Conservation (phyloP, 2,797 vertebrate species). For the Notolepis coatsorum region DNA sequence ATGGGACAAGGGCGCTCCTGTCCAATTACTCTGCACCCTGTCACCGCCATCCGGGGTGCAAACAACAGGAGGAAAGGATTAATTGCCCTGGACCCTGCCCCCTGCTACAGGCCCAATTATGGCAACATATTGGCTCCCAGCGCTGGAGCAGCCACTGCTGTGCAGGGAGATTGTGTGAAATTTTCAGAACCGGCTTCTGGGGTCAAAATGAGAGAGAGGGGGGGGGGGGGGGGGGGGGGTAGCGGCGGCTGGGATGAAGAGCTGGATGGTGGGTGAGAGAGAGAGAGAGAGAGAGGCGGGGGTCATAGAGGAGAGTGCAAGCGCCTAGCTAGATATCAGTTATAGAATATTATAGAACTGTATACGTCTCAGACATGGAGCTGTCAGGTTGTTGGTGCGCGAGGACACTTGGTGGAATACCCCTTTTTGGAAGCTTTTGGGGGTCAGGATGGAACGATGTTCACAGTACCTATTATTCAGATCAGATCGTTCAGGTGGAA, state of each 20-base stretch:
- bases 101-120: constrained; percentile 98
- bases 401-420: constrained; percentile 9
- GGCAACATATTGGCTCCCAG: constrained; percentile 97
- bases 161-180: constrained; percentile 99
- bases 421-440: background rate
- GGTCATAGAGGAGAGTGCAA: constrained; percentile 10
- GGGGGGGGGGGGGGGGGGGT: constrained; percentile 78
- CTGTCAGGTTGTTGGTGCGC: constrained; percentile 14
- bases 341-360: background rate
- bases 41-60: constrained; percentile 92
- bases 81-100: constrained; percentile 99
- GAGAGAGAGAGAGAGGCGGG: constrained; percentile 9
- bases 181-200: constrained; percentile 92
- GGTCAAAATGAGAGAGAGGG: constrained; percentile 85
- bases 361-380: background rate
- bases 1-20: constrained; percentile 93
- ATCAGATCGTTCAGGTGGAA: background rate
- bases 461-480: too few species aligned
- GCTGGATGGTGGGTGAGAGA: constrained; percentile 24
- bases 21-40: constrained; percentile 97
- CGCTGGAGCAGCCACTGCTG: constrained; percentile 94
- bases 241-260: constrained; percentile 80
- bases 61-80: constrained; percentile 98
- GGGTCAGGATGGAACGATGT: too few species aligned
- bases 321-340: constrained; percentile 11